Evolutionary conservation across 2,888 invertebrate species (phyloP), one percentile per base, ranked within the genome.

Genomic region (Sarcophaga caerulescens): DNA sequence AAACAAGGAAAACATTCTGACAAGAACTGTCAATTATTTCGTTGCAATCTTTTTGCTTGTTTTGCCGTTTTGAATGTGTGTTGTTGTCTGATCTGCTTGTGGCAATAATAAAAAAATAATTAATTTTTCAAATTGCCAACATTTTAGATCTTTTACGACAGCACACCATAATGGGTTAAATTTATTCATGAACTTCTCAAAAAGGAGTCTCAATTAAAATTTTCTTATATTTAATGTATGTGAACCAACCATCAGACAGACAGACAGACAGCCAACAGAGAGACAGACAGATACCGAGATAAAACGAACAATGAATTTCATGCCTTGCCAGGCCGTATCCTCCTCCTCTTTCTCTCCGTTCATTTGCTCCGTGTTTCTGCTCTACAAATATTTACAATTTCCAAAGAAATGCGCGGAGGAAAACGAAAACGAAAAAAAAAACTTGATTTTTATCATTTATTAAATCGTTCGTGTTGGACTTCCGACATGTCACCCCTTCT

Each of bases 401-500:
- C 75, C 75, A 84, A 63, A 75, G 70, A 84, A 77, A 82, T 35
- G 35, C 8, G 19, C 21, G n/a, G 8, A 21, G n/a, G 68, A 79
- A 84, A 75, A 52, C 4, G 3, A 14, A 14, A 12, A 52, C 4
- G 14, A 52, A 6, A 60, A n/a, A 21, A 60, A 73, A 75, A 84
- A 75, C 79, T 80, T 70, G 79, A 84, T 79, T 84, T 84, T 84
- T 76, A 84, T 84, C 84, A 84, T 84, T 35, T 84, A 84, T 84
- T 84, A 84, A 84, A 84, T 80, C 84, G 84, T 84, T 84, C 84
- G 79, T 84, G 84, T 80, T 84, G 84, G 74, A 84, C 84, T 84
- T 84, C 84, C 84, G 84, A 84, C 80, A 84, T 84, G 84, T 84
- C 84, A 84, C 84, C 84, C 84, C 84, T 80, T 80, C 84, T 80